Conservation (phyloP, 2,113 vertebrate genomes). For the Scytalopus superciliaris region DNA sequence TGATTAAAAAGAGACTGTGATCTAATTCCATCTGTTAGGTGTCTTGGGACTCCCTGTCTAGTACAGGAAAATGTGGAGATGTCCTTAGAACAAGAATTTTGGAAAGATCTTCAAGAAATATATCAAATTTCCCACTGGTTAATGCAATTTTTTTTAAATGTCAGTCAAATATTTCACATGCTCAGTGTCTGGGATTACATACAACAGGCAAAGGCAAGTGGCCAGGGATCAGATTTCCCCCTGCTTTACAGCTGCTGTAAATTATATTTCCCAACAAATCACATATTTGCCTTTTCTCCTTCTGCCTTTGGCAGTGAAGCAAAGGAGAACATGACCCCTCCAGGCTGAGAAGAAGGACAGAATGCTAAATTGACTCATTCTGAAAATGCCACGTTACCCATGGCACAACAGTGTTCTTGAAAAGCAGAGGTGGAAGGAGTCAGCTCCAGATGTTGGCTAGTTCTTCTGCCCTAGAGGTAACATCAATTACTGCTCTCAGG, state of each 20-base stretch:
- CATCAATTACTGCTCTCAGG: not conserved
- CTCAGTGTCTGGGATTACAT: not conserved
- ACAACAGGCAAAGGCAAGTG: not conserved
- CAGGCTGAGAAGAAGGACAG: not conserved
- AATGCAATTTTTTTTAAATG: not conserved
- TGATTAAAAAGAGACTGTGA: constrained; percentile 15
- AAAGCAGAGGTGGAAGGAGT: not conserved
- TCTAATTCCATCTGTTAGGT: constrained; percentile 5
- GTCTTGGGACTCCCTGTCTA: not conserved
- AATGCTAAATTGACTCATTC: not conserved
- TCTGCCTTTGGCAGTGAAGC: not conserved
- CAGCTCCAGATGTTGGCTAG: not conserved
- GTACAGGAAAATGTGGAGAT: not conserved
- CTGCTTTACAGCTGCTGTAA: not conserved
- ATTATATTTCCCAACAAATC: not conserved
- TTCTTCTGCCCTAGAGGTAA: not conserved
- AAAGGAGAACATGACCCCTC: not conserved
- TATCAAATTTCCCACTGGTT: not conserved
- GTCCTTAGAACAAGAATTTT: not conserved
- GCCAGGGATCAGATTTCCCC: not conserved
- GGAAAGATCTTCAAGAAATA: not conserved
- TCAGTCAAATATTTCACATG: not conserved
- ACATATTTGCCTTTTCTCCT: not conserved
- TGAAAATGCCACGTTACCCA: not conserved
- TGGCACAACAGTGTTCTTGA: not conserved